These are phyloP conservation scores for Meliscaeva auricollis DNA, from an alignment of 2,888 invertebrate species.

Conservation along the genomic window DNA sequence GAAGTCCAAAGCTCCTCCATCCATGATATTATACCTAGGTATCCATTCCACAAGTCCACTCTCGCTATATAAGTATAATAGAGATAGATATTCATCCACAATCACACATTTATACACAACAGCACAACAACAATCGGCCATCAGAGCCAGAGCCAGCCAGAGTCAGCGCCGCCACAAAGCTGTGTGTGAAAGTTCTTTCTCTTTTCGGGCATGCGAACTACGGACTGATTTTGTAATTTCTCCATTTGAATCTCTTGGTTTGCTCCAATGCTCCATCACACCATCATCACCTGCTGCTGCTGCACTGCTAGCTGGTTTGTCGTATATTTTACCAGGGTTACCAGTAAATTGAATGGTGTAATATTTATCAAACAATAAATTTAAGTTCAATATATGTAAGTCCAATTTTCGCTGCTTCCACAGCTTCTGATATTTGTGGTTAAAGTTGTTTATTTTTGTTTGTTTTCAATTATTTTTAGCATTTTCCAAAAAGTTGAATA, in stretches of 20 bases:
- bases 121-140: neutral
- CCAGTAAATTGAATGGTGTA: neutral
- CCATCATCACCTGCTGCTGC: slow-evolving; percentile 56
- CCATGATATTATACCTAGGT: slow-evolving; percentile 26
- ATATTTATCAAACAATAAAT: neutral
- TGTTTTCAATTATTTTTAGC: no score
- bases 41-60: slow-evolving; percentile 34
- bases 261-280: slow-evolving; percentile 54
- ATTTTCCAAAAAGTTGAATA: no score
- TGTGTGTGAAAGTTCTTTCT: slow-evolving; percentile 76
- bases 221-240: slow-evolving; percentile 72
- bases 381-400: no score
- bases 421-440: no score
- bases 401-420: no score
- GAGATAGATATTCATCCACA: neutral
- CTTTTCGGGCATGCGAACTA: slow-evolving; percentile 74
- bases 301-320: slow-evolving; percentile 50
- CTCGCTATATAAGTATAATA: neutral
- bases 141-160: neutral
- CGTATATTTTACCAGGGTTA: neutral
- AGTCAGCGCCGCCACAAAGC: slow-evolving; percentile 35
- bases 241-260: slow-evolving; percentile 56
- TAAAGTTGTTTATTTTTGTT: no score
- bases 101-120: neutral
- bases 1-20: slow-evolving; percentile 57